Evolutionary conservation across 2,888 invertebrate species (phyloP), one percentile per base, ranked within the genome.

Genomic region (Limnephilus auricula): DNA sequence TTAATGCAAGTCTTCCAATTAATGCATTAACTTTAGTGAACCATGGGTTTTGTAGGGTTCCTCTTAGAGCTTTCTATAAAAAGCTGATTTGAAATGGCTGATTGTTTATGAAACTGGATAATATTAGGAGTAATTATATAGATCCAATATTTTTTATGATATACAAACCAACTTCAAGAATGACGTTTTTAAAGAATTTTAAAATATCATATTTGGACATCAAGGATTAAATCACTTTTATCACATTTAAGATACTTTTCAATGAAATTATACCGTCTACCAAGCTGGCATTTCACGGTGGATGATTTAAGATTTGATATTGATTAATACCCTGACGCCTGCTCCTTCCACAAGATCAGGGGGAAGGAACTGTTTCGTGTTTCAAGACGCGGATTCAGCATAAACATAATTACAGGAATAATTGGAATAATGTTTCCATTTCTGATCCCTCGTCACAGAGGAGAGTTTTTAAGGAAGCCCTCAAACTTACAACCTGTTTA

Each of bases 381-480:
- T 90, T 91, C 50, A 86, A 91, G 91, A 91, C 88, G 91, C 91
- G 40, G 89, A 85, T 85, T 91, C 91, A 88, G 91, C 91, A 89
- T 31, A 80, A 80, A 80, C 80, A 80, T 80, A 80, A 80, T 80
- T 80, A 80, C 80, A 80, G 30, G 80, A 80, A 80, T 80, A 32
- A 80, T 80, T 80, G 80, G 80, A 80, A 32, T 32, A 32, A 80
- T 80, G 80, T 32, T 80, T 80, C 80, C 65, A 65, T 65, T 65
- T 65, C 25, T 25, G 25, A 65, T 65, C 65, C 65, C 65, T 65
- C 65, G n/a, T 65, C 65, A 65, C 65, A 65, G 9, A 5, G 9
- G 25, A 65, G 65, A 18, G 1, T 65, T 65, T 50, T 50, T 65
- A 25, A 65, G 65, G 25, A 25, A 65, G 65, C 65, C n/a, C 25